phyloP scores from a whole-genome alignment of 2,797 vertebrate species.

The Mormyrus proboscirostris region DNA sequence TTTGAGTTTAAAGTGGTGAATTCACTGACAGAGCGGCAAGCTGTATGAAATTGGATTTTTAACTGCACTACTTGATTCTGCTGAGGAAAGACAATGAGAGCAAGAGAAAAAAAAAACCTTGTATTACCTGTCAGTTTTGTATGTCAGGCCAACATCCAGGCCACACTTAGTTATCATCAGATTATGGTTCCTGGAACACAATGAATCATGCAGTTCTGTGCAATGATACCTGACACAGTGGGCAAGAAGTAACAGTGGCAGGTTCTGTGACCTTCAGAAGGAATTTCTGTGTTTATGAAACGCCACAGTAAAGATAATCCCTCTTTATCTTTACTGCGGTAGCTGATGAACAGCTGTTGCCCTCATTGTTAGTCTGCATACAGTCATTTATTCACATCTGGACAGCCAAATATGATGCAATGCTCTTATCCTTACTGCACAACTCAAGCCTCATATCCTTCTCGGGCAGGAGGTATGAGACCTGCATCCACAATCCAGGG shows the following conservation, averaged over 20 bases:
- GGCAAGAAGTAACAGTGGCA: neutral
- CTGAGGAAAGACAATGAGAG: neutral
- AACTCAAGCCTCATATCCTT: neutral
- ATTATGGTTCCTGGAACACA: constrained; percentile 29
- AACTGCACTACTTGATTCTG: constrained; percentile 22
- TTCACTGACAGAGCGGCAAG: constrained; percentile 16
- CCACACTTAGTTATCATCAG: constrained; percentile 21
- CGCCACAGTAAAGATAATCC: constrained; percentile 14
- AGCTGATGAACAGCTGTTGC: neutral
- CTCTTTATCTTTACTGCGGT: too few species aligned
- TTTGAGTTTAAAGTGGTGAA: neutral
- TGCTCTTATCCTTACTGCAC: neutral
- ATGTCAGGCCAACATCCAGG: neutral
- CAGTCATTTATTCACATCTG: neutral
- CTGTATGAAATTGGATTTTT: constrained; percentile 38
- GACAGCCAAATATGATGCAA: neutral
- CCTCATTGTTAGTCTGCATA: neutral
- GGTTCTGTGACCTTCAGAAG: constrained; percentile 2
- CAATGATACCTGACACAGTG: constrained; percentile 17
- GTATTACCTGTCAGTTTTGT: neutral
- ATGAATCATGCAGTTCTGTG: constrained; percentile 25
- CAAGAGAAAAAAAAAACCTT: neutral
- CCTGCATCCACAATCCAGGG: neutral
- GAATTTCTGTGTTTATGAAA: neutral
- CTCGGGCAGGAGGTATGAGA: neutral